phyloP scores from a whole-genome alignment of 1,140 invertebrate genomes.

The Drosophila gunungcola region DNA sequence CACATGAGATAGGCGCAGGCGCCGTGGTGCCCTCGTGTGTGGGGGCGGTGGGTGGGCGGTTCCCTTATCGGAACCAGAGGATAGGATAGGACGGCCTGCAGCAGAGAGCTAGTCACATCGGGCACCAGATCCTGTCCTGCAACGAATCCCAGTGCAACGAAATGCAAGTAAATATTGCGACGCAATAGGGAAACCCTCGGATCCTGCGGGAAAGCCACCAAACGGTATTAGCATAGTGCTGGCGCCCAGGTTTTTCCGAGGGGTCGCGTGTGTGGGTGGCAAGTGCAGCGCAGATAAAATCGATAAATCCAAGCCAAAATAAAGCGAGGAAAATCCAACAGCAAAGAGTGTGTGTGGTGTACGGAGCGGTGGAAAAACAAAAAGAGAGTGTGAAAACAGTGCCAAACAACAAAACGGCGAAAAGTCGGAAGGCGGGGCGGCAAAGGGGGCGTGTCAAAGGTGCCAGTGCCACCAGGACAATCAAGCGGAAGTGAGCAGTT shows the following conservation, averaged over 20 bases:
- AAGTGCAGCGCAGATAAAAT: conserved; percentile 80
- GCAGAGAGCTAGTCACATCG: conserved; percentile 57
- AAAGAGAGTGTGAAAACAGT: conserved; percentile 45
- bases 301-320: conserved; percentile 81
- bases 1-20: conserved; percentile 22
- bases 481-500: conserved; percentile 60
- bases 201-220: not conserved
- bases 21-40: conserved; percentile 10
- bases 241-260: conserved; percentile 7
- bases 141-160: conserved; percentile 70
- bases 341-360: conserved; percentile 47
- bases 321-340: conserved; percentile 74
- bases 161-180: conserved; percentile 72
- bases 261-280: conserved; percentile 41
- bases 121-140: conserved; percentile 55
- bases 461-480: conserved; percentile 42
- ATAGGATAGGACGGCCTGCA: conserved; percentile 71
- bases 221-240: not conserved
- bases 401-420: conserved; percentile 5
- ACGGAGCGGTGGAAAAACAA: conserved; percentile 32
- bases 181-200: conserved; percentile 20
- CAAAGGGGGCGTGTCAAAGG: conserved; percentile 13
- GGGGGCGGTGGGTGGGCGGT: conserved; percentile 47
- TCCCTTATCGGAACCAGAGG: conserved; percentile 49
- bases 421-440: conserved; percentile 13